Conservation (phyloP, 2,113 vertebrate species). For the Gnathonemus longibarbis region DNA sequence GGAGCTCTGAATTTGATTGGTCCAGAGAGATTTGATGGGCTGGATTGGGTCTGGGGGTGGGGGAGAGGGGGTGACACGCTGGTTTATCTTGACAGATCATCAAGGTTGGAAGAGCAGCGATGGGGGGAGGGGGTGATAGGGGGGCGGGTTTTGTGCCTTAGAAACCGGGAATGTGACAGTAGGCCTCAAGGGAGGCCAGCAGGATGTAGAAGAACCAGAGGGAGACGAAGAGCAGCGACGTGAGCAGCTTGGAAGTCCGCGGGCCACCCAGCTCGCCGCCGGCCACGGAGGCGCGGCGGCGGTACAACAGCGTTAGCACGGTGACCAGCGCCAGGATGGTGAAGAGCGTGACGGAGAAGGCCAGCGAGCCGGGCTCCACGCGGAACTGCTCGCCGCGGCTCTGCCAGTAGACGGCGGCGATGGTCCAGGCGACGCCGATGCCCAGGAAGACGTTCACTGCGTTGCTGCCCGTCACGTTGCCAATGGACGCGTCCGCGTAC, state of each 20-base stretch:
- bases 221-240: slow-evolving; percentile 57
- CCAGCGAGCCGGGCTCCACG: slow-evolving; percentile 67
- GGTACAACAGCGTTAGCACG: slow-evolving; percentile 62
- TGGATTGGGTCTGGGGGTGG: neutral
- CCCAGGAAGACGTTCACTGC: slow-evolving; percentile 76
- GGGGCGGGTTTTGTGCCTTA: slow-evolving; percentile 35
- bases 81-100: neutral
- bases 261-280: slow-evolving; percentile 72
- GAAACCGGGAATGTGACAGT: slow-evolving; percentile 68
- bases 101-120: neutral
- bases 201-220: slow-evolving; percentile 73
- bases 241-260: slow-evolving; percentile 66
- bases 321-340: slow-evolving; percentile 62
- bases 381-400: slow-evolving; percentile 57
- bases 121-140: neutral
- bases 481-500: slow-evolving; percentile 72
- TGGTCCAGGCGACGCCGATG: slow-evolving; percentile 75
- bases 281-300: slow-evolving; percentile 54
- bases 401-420: slow-evolving; percentile 67
- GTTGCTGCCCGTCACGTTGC: slow-evolving; percentile 76
- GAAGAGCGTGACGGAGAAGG: slow-evolving; percentile 74
- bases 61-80: neutral
- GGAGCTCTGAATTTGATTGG: neutral
- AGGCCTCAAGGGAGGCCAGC: slow-evolving; percentile 66
- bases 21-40: neutral